Conservation (phyloP, 2,888 invertebrate genomes). For the Rhingia campestris region DNA sequence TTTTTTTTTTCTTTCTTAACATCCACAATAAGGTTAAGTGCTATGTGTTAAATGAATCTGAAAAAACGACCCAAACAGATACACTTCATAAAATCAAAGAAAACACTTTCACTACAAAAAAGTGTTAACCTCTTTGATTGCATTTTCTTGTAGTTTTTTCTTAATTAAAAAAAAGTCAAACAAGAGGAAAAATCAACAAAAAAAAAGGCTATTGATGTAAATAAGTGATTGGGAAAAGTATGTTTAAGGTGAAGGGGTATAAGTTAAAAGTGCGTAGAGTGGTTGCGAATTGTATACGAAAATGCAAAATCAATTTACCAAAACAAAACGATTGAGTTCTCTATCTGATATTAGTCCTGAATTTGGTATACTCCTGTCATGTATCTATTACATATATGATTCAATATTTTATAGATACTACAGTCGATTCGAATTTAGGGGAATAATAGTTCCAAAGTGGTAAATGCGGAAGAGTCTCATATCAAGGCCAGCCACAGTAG, state of each 20-base stretch:
- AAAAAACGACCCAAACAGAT: slow-evolving; percentile 2
- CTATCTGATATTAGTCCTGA: neutral
- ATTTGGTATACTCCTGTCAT: neutral
- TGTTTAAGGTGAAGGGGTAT: neutral
- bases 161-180: neutral
- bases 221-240: neutral
- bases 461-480: too few relatives aligned
- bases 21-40: slow-evolving; percentile 20
- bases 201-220: neutral
- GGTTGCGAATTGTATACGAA: neutral
- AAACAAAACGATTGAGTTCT: neutral
- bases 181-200: neutral
- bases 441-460: too few relatives aligned
- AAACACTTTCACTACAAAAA: slow-evolving; percentile 30
- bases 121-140: slow-evolving; percentile 12
- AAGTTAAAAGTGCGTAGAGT: neutral
- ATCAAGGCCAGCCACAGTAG: too few relatives aligned
- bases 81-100: slow-evolving; percentile 17
- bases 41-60: slow-evolving; percentile 26
- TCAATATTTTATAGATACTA: too few relatives aligned
- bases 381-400: too few relatives aligned
- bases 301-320: neutral
- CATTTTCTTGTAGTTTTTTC: slow-evolving; percentile 29
- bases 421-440: too few relatives aligned
- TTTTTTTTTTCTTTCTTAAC: neutral